phyloP scores from a whole-genome alignment of 2,797 vertebrate species.

The Scolopax rusticola region DNA sequence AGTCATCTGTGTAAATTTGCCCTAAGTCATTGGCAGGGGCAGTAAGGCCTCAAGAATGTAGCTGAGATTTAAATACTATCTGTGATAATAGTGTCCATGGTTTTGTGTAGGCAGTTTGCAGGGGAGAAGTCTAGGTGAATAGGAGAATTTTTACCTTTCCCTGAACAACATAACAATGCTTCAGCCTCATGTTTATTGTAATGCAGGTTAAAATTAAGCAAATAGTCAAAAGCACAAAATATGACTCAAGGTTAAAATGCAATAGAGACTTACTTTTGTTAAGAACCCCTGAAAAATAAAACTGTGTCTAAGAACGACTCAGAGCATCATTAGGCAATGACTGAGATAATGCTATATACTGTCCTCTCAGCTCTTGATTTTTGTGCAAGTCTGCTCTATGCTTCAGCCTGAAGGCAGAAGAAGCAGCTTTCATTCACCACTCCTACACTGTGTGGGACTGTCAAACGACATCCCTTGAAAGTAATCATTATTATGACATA shows the following conservation, averaged over 20 bases:
- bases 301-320: neutral
- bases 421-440: neutral
- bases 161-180: neutral
- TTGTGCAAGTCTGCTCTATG: neutral
- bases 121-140: neutral
- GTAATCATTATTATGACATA: conserved; percentile 33
- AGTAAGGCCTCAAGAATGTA: neutral
- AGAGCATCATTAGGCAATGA: neutral
- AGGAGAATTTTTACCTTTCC: neutral
- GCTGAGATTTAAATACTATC: neutral
- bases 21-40: neutral
- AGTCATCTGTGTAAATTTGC: neutral
- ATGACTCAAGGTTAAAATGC: neutral
- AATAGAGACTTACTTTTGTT: neutral
- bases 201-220: neutral
- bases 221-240: neutral
- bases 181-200: neutral
- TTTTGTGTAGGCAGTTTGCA: neutral
- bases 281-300: neutral
- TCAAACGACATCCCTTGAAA: conserved; percentile 19
- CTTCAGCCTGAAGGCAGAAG: conserved; percentile 28
- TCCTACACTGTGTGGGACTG: conserved; percentile 26
- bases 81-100: neutral
- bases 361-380: neutral
- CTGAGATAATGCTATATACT: neutral